Conservation (phyloP, 1,140 invertebrate genomes). For the Drosophila takahashii region DNA sequence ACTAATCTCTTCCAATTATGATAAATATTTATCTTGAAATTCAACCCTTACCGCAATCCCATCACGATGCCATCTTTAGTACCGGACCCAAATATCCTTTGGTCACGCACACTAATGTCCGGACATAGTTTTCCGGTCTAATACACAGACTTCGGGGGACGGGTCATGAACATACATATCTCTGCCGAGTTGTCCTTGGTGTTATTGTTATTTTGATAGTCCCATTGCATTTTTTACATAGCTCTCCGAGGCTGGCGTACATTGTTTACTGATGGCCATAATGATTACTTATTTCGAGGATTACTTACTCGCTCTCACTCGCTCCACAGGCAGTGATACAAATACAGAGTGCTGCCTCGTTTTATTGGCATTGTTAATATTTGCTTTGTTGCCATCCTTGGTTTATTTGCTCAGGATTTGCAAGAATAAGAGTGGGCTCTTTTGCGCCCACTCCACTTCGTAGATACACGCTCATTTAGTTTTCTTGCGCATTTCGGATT, state of each 20-base stretch:
- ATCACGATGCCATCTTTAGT: slow-evolving; percentile 40
- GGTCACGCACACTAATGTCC: slow-evolving; percentile 37
- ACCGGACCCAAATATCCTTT: slow-evolving; percentile 40
- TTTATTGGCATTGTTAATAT: slow-evolving; percentile 81
- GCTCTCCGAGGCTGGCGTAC: slow-evolving; percentile 49
- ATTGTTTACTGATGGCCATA: slow-evolving; percentile 69
- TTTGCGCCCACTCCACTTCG: slow-evolving; percentile 16
- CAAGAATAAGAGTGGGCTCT: slow-evolving; percentile 33
- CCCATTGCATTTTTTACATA: slow-evolving; percentile 79
- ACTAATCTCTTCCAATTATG: slow-evolving; percentile 27
- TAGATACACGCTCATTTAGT: slow-evolving; percentile 59
- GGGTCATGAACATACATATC: slow-evolving; percentile 47
- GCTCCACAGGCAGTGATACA: slow-evolving; percentile 1
- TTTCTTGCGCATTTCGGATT: slow-evolving; percentile 66
- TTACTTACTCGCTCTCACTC: slow-evolving; percentile 56
- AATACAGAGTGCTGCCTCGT: slow-evolving; percentile 18
- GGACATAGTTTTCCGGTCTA: slow-evolving; percentile 64
- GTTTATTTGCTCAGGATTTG: slow-evolving; percentile 72
- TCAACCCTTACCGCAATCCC: slow-evolving; percentile 1
- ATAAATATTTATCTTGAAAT: slow-evolving; percentile 29
- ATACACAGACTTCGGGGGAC: slow-evolving; percentile 29
- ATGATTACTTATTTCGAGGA: slow-evolving; percentile 81
- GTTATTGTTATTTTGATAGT: slow-evolving; percentile 70
- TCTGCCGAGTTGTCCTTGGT: slow-evolving; percentile 58
- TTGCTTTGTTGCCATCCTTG: slow-evolving; percentile 61